Conservation (phyloP, 1,140 invertebrate species). For the Solen grandis region DNA sequence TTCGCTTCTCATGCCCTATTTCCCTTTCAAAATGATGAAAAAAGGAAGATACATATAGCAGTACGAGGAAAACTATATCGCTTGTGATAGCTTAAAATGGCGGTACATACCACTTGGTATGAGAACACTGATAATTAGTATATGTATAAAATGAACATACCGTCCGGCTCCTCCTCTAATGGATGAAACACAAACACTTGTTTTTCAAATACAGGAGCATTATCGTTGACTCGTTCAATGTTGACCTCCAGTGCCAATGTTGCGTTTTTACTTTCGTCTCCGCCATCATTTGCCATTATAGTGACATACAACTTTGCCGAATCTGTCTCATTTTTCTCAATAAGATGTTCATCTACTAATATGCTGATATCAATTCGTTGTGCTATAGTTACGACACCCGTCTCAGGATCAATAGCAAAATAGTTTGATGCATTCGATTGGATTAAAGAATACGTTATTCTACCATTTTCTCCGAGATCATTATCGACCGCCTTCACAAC, state of each 20-base stretch:
- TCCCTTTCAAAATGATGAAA: too few relatives aligned
- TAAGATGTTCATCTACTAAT: slow-evolving; percentile 70
- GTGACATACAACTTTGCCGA: slow-evolving; percentile 34
- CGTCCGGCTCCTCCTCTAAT: slow-evolving; percentile 86
- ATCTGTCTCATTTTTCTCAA: slow-evolving; percentile 33
- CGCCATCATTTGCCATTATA: slow-evolving; percentile 84
- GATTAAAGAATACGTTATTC: slow-evolving; percentile 83
- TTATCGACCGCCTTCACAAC: slow-evolving; percentile 67
- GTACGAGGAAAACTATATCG: too few relatives aligned
- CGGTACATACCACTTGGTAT: too few relatives aligned
- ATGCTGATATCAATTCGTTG: slow-evolving; percentile 87
- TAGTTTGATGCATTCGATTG: slow-evolving; percentile 61
- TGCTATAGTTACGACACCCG: slow-evolving; percentile 93
- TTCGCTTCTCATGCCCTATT: too few relatives aligned
- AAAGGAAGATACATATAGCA: too few relatives aligned
- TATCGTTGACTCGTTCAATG: slow-evolving; percentile 88
- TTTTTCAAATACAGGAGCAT: slow-evolving; percentile 88
- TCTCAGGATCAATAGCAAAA: slow-evolving; percentile 91
- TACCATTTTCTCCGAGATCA: slow-evolving; percentile 83
- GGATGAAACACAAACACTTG: slow-evolving; percentile 91
- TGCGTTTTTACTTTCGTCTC: slow-evolving; percentile 86
- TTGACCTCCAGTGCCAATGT: slow-evolving; percentile 86
- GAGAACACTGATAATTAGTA: too few relatives aligned
- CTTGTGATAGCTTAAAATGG: too few relatives aligned
- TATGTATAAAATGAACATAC: too few relatives aligned